Evolutionary conservation across 2,797 vertebrate species (phyloP).

Genomic region (Chelon labrosus): DNA sequence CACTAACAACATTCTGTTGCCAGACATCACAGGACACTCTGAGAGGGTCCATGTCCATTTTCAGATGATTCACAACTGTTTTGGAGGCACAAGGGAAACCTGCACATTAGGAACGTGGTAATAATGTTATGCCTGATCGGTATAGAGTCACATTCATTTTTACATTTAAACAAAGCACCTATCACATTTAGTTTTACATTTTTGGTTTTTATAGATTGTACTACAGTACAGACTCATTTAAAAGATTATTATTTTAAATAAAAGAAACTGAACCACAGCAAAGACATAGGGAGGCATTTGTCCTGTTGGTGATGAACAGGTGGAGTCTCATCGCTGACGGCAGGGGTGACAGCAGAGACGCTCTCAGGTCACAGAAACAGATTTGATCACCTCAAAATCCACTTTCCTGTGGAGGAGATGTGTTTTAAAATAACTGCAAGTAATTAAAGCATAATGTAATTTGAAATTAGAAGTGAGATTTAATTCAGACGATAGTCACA

Average conservation of each 20-base stretch:
- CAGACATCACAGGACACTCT: too few species aligned
- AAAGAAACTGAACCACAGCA: not conserved
- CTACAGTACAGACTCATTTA: not conserved
- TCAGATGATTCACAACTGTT: too few species aligned
- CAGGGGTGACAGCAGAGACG: not conserved
- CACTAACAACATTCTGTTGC: too few species aligned
- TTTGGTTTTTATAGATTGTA: too few species aligned
- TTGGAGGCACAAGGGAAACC: too few species aligned
- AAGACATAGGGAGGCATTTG: not conserved
- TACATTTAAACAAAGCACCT: not conserved
- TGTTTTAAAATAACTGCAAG: not conserved
- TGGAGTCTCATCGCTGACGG: constrained; percentile 7
- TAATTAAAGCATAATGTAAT: too few species aligned
- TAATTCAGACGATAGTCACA: constrained; percentile 2
- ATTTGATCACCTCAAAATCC: not conserved
- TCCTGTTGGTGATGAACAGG: constrained; percentile 15
- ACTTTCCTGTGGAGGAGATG: not conserved
- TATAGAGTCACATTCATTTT: not conserved
- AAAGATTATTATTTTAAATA: not conserved
- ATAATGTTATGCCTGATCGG: too few species aligned
- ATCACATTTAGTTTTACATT: too few species aligned
- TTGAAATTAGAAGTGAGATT: constrained; percentile 4
- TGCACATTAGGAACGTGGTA: too few species aligned
- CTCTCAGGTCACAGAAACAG: constrained; percentile 1
- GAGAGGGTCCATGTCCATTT: too few species aligned